phyloP scores from a whole-genome alignment of 2,888 invertebrate species.

The Dermolepida albohirtum region DNA sequence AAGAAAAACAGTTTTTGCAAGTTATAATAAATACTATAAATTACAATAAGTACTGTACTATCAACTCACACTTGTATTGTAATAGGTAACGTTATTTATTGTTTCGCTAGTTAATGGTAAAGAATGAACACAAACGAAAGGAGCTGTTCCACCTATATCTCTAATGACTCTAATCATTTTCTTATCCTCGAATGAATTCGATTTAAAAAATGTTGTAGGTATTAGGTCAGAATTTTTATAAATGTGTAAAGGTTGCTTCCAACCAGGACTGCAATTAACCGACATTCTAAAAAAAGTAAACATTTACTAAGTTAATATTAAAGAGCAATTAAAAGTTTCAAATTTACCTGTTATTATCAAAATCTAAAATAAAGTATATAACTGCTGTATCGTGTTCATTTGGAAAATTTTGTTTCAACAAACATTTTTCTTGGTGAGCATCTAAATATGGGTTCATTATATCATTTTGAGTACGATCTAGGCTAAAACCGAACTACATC shows the following conservation, averaged over 20 bases:
- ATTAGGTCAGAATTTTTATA: constrained; percentile 69
- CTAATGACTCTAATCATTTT: constrained; percentile 67
- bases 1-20: constrained; percentile 43
- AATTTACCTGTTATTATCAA: constrained; percentile 69
- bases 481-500: constrained; percentile 86
- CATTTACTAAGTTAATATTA: not conserved
- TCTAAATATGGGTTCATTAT: constrained; percentile 90
- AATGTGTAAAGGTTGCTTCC: constrained; percentile 72
- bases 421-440: constrained; percentile 82
- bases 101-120: constrained; percentile 65
- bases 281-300: constrained; percentile 67
- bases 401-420: constrained; percentile 72
- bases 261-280: constrained; percentile 73
- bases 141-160: constrained; percentile 45
- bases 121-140: not conserved
- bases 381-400: constrained; percentile 75
- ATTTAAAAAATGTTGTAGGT: constrained; percentile 53
- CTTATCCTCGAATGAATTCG: constrained; percentile 32
- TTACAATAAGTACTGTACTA: too few species aligned
- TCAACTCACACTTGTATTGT: constrained; percentile 73
- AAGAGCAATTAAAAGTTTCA: constrained; percentile 2
- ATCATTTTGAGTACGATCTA: constrained; percentile 88
- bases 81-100: constrained; percentile 69
- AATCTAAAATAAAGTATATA: constrained; percentile 73
- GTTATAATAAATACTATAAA: too few species aligned